Evolutionary conservation across 2,113 vertebrate genomes (phyloP).

Genomic region (Urocolius indicus): DNA sequence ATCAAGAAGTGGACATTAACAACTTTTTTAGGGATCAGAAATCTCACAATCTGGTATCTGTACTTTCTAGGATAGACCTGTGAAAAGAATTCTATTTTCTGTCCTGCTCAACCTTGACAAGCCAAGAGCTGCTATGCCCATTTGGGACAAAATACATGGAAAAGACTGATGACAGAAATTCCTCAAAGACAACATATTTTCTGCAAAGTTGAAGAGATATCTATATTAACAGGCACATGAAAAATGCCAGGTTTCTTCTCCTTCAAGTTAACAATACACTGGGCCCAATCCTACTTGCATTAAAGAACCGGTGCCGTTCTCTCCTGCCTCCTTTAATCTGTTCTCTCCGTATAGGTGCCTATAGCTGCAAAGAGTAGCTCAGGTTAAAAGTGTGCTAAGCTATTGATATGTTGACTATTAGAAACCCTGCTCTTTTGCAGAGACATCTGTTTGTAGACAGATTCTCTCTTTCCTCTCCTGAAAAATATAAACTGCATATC

Average conservation of each 20-base stretch:
- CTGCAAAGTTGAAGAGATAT: background rate
- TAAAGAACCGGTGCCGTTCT: background rate
- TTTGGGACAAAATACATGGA: background rate
- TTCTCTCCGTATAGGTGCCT: slow-evolving; percentile 21
- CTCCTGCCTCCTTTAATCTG: background rate
- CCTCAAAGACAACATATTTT: background rate
- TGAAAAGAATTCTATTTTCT: background rate
- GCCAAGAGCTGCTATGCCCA: background rate
- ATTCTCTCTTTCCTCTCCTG: background rate
- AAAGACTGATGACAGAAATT: background rate
- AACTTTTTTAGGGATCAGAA: background rate
- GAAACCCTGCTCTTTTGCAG: slow-evolving; percentile 20
- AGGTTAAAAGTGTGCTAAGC: slow-evolving; percentile 33
- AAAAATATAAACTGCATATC: slow-evolving; percentile 41
- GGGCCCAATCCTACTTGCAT: background rate
- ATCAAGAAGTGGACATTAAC: background rate
- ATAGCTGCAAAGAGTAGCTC: slow-evolving; percentile 10
- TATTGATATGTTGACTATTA: slow-evolving; percentile 24
- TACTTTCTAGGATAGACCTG: background rate
- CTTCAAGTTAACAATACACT: background rate
- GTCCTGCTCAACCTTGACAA: background rate
- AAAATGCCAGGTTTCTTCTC: background rate
- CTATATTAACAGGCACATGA: background rate
- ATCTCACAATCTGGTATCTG: background rate
- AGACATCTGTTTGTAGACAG: slow-evolving; percentile 45